Conservation (phyloP, 1,140 invertebrate species). For the Dinothrombium tinctorium region DNA sequence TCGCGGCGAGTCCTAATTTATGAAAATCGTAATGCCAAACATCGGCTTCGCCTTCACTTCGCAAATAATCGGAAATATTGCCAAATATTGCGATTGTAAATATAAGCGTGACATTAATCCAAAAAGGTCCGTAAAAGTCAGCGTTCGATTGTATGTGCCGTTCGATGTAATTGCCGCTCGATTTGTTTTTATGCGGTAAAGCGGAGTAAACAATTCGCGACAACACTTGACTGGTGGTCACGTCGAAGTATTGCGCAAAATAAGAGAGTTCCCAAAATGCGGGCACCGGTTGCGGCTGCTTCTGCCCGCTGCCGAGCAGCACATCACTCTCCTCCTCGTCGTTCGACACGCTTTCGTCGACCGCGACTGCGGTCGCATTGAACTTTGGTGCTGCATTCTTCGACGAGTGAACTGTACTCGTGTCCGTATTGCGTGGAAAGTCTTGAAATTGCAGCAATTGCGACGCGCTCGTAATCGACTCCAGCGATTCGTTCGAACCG, state of each 20-base stretch:
- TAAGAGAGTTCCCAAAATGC: slow-evolving; percentile 78
- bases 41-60: slow-evolving; percentile 26
- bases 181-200: slow-evolving; percentile 35
- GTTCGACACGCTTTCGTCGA: no score
- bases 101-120: slow-evolving; percentile 74
- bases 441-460: no score
- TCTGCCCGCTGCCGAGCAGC: no score
- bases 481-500: no score
- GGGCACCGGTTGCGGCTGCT: no score
- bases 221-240: slow-evolving; percentile 62
- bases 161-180: slow-evolving; percentile 35
- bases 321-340: no score
- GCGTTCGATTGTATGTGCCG: slow-evolving; percentile 64
- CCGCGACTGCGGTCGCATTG: no score
- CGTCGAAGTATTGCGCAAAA: slow-evolving; percentile 87
- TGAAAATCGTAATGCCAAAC: slow-evolving; percentile 79
- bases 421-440: no score
- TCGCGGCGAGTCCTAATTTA: slow-evolving; percentile 54
- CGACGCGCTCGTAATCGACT: no score
- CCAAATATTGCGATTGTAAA: slow-evolving; percentile 84
- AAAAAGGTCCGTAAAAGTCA: slow-evolving; percentile 91
- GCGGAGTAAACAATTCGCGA: slow-evolving; percentile 59
- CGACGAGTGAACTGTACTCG: no score
- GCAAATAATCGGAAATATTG: slow-evolving; percentile 67
- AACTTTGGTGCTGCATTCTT: no score